Conservation (phyloP, 2,113 vertebrate species). For the Callithrix jacchus region DNA sequence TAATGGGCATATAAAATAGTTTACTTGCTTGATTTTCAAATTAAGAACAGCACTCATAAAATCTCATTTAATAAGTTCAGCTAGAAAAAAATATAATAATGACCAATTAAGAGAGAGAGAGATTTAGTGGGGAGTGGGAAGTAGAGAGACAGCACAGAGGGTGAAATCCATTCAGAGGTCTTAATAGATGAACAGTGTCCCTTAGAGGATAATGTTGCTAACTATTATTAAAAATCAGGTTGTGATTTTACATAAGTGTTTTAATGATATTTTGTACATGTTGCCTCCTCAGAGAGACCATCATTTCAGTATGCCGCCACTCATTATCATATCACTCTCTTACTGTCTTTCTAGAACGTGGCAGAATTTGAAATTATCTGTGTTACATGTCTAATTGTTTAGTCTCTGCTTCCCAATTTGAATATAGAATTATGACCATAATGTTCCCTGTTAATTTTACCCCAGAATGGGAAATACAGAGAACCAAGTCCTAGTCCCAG, state of each 20-base stretch:
- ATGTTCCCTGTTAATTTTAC: background rate
- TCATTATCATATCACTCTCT: background rate
- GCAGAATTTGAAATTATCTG: background rate
- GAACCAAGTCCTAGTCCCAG: background rate
- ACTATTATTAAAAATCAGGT: background rate
- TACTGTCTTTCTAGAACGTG: background rate
- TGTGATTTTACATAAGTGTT: background rate
- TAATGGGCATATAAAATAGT: background rate
- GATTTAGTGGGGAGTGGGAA: background rate
- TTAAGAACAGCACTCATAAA: conserved; percentile 12
- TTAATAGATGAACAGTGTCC: background rate
- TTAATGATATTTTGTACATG: background rate
- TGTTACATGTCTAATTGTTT: background rate
- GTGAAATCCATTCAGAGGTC: background rate
- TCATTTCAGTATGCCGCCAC: background rate
- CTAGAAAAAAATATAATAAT: background rate
- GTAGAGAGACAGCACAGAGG: background rate
- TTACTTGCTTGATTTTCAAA: conserved; percentile 47
- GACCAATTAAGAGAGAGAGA: background rate
- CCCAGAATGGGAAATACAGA: background rate
- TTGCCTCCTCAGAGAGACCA: background rate
- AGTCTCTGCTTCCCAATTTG: background rate
- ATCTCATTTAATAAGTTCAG: conserved; percentile 7
- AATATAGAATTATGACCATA: background rate
- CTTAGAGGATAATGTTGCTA: background rate